phyloP scores from a whole-genome alignment of 1,140 invertebrate genomes.

The Drosophila sp. region DNA sequence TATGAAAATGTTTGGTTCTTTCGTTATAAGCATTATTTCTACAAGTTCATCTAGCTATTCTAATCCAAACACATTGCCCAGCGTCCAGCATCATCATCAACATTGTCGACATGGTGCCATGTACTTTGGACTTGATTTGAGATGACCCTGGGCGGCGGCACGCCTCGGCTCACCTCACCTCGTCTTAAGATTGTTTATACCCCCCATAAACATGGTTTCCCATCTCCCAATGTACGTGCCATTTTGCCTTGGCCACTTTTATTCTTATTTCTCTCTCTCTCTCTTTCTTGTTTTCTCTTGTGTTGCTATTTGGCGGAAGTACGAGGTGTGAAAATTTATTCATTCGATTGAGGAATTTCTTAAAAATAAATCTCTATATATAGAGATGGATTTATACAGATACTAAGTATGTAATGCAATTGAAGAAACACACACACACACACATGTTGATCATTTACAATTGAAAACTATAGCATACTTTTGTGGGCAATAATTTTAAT shows the following conservation, averaged over 20 bases:
- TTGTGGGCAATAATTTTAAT: slow-evolving; percentile 6
- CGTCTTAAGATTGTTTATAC: neutral
- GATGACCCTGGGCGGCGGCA: neutral
- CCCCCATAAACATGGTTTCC: slow-evolving; percentile 24
- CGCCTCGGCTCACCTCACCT: neutral
- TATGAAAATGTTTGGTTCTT: no score
- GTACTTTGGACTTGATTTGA: slow-evolving; percentile 20
- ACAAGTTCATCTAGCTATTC: slow-evolving; percentile 49
- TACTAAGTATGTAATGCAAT: neutral
- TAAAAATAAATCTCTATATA: slow-evolving; percentile 4
- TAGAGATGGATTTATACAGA: neutral
- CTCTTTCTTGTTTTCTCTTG: no score
- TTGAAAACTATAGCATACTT: slow-evolving; percentile 6
- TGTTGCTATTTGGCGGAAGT: slow-evolving; percentile 14
- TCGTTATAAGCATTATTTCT: neutral
- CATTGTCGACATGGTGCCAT: slow-evolving; percentile 23
- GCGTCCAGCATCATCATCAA: neutral
- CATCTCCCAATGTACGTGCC: slow-evolving; percentile 49
- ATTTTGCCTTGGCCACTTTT: slow-evolving; percentile 29
- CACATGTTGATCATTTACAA: neutral
- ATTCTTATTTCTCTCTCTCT: no score
- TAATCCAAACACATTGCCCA: slow-evolving; percentile 52
- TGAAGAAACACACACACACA: neutral
- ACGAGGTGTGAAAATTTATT: slow-evolving; percentile 21
- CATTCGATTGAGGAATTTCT: slow-evolving; percentile 5